These are phyloP conservation scores for Drosophila azteca DNA, from an alignment of 1,140 invertebrate genomes.

Conservation along the genomic window DNA sequence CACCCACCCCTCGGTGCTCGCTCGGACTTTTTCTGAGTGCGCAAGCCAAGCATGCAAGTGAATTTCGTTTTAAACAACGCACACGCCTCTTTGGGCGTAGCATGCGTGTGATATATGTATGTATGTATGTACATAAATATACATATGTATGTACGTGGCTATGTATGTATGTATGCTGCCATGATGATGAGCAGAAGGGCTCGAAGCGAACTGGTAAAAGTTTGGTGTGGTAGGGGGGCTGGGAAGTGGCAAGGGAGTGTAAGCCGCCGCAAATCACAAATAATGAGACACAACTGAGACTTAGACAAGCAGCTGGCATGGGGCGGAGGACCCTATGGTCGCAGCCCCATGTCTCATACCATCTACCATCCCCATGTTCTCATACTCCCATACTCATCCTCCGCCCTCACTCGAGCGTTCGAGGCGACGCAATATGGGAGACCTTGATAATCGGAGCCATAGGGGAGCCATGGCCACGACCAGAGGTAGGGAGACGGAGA, in stretches of 20 bases:
- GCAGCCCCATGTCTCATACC: too few species aligned
- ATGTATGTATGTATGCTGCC: constrained; percentile 5
- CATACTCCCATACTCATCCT: too few species aligned
- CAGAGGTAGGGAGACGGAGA: not conserved
- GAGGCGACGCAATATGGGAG: constrained; percentile 4
- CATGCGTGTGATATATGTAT: constrained; percentile 47
- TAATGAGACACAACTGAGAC: constrained; percentile 72
- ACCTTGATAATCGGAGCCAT: constrained; percentile 16
- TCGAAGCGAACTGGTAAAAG: constrained; percentile 1
- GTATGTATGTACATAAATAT: constrained; percentile 13
- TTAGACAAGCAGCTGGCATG: constrained; percentile 22
- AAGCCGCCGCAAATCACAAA: constrained; percentile 68
- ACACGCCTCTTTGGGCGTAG: constrained; percentile 23
- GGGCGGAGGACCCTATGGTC: too few species aligned
- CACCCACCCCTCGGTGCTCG: too few species aligned
- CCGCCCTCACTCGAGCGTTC: not conserved
- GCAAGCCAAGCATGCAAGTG: too few species aligned
- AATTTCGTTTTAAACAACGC: too few species aligned
- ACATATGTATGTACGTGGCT: not conserved
- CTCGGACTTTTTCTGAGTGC: too few species aligned
- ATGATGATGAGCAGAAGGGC: constrained; percentile 27
- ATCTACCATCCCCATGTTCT: too few species aligned
- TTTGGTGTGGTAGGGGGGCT: constrained; percentile 40
- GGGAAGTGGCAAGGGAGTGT: constrained; percentile 21
- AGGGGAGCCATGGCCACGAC: too few species aligned